Base-by-base conservation (phyloP, 2,113 vertebrate species). In the Gallinago undulata region DNA sequence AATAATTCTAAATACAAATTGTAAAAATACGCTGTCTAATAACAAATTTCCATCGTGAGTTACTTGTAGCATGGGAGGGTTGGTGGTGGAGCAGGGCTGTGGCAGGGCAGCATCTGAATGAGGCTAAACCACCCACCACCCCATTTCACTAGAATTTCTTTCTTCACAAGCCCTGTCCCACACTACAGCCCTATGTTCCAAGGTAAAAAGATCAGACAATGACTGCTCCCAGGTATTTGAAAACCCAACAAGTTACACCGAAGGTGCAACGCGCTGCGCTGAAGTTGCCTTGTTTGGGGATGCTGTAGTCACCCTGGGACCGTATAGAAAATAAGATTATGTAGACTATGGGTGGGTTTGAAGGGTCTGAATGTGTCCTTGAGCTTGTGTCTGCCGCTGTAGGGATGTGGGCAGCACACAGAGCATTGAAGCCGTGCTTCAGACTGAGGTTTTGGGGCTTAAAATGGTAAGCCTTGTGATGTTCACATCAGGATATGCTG, bases 321-420 rank as follows among this genome's bases (percentile, higher is more conserved):
- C 0, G 0, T 27, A 72, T 43, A 56, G 11, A 62, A 77, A 67
- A 62, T 24, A 30, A 66, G 45, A 39, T 60, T 53, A 24, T 1
- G 1, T 50, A 66, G 56, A 8, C 43, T 48, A 7, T 39, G 57
- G 22, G 31, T 50, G 31, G 19, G 17, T 87, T 90, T 73, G 77
- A 59, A 39, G 59, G 24, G 31, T 62, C 78, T 68, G 39, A 67
- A 30, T 35, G 23, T 2, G 0, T 35, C 73, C 48, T 19, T 59
- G 43, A 69, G 45, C 51, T 76, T 80, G 56, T 31, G 11, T 51
- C 73, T 68, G 47, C 50, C 14, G 4, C 62, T 43, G 15, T 5
- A 31, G 35, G 35, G 28, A 23, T 45, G 60, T 3, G 1, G 37
- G 21, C 33, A 59, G 60, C 30, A 37, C 1, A 2, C 3, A 47